Conservation (phyloP, 2,888 invertebrate species). For the Cosmorhoe ocellata region DNA sequence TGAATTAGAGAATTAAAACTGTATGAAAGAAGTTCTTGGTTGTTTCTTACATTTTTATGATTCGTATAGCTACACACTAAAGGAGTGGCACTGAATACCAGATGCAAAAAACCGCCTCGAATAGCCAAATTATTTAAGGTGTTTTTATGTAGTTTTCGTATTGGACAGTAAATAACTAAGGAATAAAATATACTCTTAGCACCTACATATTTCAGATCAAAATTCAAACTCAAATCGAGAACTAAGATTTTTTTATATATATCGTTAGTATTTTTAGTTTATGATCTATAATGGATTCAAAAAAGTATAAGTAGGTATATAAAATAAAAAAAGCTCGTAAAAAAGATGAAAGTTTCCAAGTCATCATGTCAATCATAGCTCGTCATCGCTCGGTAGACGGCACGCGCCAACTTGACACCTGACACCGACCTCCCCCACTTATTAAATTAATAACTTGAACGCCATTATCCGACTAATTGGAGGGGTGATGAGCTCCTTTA, state of each 20-base stretch:
- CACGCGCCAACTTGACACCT: constrained; percentile 31
- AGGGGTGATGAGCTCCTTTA: constrained; percentile 77
- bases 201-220: no score
- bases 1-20: constrained; percentile 77
- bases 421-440: constrained; percentile 59
- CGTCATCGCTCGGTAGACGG: constrained; percentile 11
- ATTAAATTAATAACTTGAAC: constrained; percentile 82
- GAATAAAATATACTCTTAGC: no score
- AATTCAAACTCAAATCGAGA: no score
- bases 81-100: constrained; percentile 2
- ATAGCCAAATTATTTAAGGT: no score
- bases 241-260: no score
- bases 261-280: no score
- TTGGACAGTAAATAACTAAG: no score
- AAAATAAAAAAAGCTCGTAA: no score
- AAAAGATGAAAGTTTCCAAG: neutral
- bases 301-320: no score
- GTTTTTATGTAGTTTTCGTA: no score
- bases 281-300: no score
- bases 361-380: constrained; percentile 17
- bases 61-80: constrained; percentile 34
- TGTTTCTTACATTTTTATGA: constrained; percentile 59
- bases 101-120: neutral
- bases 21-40: constrained; percentile 72
- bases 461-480: constrained; percentile 79